Conservation (phyloP, 2,797 vertebrate species). For the Tinamus major region DNA sequence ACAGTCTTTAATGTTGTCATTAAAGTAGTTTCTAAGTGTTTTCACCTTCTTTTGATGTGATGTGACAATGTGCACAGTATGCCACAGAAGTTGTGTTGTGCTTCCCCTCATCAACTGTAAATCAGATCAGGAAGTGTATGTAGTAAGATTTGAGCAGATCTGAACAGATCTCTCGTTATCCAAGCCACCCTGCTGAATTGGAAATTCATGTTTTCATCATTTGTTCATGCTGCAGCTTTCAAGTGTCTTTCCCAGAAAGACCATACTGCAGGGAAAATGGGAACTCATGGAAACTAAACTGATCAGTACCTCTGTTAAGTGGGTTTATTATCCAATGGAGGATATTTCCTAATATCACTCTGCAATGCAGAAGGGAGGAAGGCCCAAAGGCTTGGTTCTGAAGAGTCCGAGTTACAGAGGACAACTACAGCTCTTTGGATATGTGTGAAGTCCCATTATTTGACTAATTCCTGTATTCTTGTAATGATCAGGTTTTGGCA, state of each 20-base stretch:
- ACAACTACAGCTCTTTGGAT: neutral
- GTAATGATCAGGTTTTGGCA: neutral
- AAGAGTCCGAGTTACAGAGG: neutral
- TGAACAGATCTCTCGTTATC: neutral
- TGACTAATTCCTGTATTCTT: neutral
- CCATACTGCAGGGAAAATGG: neutral
- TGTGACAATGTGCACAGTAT: neutral
- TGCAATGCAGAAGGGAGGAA: rapidly evolving
- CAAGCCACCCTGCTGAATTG: neutral
- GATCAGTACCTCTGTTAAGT: rapidly evolving
- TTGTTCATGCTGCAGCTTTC: neutral
- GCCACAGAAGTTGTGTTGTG: neutral
- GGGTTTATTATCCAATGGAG: neutral
- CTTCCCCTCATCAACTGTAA: conserved; percentile 31
- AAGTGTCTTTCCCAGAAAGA: neutral
- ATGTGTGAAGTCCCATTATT: rapidly evolving
- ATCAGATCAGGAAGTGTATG: neutral
- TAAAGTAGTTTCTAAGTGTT: neutral
- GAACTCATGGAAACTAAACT: rapidly evolving
- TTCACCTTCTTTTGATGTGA: neutral
- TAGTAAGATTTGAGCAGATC: neutral
- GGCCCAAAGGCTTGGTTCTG: neutral
- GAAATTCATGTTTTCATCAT: rapidly evolving
- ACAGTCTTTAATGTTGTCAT: neutral
- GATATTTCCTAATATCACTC: neutral